These are phyloP conservation scores for Hydrozoanthus gracilis DNA, from an alignment of 92 coral and sea anemone genomes.

Conservation along the genomic window DNA sequence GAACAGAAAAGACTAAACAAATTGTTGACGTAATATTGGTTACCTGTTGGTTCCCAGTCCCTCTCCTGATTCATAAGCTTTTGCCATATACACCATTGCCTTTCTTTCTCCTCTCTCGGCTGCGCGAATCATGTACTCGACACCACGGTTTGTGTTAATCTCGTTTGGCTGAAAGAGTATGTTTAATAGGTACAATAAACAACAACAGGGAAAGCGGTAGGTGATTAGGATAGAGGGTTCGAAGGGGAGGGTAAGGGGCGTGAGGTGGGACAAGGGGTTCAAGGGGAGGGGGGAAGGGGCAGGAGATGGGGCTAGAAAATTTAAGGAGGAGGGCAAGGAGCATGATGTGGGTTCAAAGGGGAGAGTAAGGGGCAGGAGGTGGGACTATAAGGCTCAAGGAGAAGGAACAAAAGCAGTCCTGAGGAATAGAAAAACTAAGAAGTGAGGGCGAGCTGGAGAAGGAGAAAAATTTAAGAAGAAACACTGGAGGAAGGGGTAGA, in stretches of 20 bases:
- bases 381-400: not conserved
- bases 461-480: not conserved
- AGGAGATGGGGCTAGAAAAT: not conserved
- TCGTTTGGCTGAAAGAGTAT: constrained; percentile 68
- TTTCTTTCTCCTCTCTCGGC: constrained; percentile 83
- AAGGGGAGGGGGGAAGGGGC: not conserved
- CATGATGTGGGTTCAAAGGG: not conserved
- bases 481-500: not conserved
- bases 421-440: too few species aligned
- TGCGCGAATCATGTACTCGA: constrained; percentile 83
- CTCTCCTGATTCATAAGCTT: constrained; percentile 87
- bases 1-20: not conserved
- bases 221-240: not conserved
- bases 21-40: not conserved
- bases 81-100: constrained; percentile 97
- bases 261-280: not conserved
- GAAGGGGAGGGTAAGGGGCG: not conserved
- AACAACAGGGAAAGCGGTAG: not conserved
- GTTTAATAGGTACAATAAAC: too few species aligned
- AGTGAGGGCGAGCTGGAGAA: not conserved
- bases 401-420: too few species aligned
- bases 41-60: constrained; percentile 88
- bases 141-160: constrained; percentile 79
- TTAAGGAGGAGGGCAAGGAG: not conserved
- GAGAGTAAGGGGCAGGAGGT: not conserved